Evolutionary conservation across 2,113 vertebrate genomes (phyloP).

Genomic region (Myotis lucifugus): DNA sequence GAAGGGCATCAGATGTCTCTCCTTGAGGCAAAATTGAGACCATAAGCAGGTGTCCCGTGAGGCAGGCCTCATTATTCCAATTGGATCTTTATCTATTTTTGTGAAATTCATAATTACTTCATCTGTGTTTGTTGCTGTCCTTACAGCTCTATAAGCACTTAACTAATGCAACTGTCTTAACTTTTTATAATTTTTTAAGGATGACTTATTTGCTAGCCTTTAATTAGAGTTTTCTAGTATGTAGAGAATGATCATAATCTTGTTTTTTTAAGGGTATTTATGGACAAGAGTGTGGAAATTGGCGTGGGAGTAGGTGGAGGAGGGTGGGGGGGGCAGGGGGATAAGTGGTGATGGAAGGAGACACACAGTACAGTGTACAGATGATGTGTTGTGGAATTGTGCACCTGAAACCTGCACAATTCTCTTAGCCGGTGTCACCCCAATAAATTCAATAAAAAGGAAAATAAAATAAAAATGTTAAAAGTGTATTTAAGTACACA

Average conservation of each 20-base stretch:
- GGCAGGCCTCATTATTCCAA: slow-evolving; percentile 77
- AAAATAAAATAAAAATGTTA: background rate
- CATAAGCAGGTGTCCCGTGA: slow-evolving; percentile 83
- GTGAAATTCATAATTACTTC: slow-evolving; percentile 73
- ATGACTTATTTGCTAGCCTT: slow-evolving; percentile 15
- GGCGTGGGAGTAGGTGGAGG: background rate
- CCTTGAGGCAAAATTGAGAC: slow-evolving; percentile 87
- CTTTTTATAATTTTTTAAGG: slow-evolving; percentile 4
- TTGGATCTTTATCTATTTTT: slow-evolving; percentile 77
- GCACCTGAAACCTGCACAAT: background rate
- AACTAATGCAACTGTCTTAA: slow-evolving; percentile 54
- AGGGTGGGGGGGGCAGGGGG: too few relatives aligned
- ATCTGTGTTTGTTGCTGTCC: slow-evolving; percentile 39
- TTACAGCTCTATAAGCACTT: slow-evolving; percentile 33
- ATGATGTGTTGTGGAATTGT: background rate
- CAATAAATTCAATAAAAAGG: background rate
- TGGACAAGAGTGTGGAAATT: background rate
- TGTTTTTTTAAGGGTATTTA: background rate
- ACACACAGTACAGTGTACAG: background rate
- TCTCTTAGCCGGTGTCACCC: background rate
- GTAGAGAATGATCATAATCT: background rate
- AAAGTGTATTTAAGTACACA: too few relatives aligned
- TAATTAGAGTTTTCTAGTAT: background rate
- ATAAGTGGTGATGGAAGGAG: background rate
- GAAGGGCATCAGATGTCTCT: slow-evolving; percentile 82